Base-by-base conservation (phyloP, 2,797 vertebrate genomes). In the Alexandromys oeconomus region DNA sequence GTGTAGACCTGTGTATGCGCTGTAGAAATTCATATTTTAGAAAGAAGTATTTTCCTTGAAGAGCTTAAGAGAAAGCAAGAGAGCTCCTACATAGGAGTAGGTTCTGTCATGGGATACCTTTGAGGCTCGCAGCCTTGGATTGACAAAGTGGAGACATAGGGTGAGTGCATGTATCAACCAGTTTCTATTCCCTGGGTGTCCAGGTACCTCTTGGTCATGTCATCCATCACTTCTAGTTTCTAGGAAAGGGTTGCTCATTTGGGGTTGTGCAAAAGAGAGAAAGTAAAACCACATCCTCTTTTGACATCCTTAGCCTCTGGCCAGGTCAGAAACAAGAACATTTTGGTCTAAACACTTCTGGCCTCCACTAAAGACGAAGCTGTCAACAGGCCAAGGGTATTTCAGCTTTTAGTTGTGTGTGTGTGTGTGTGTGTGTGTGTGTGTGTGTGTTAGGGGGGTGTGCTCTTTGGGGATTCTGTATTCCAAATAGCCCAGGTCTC, bases 391-490 rank as follows among this genome's bases (percentile, higher is more conserved):
- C 5, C 48, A 87, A 31, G 3, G n/a, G 15, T 10, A 21, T 86
- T 69, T 67, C 63, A 23, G 34, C 19, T 31, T 69, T 71, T 51
- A n/a, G 2, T 69, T 31, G n/a, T 63, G 14, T 69, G 34, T 69
- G n/a, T 67, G 14, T 67, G 19, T 23, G 8, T 48, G 17, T 27
- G 19, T 61, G 12, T 65, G 27, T 65, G 34, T 69, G 6, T 40
- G 13, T 27, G 21, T 21, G n/a, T n/a, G n/a, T n/a, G n/a, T n/a
- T n/a, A n/a, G 13, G 23, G 0, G 40, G 0, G 6, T 48, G n/a
- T 31, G 40, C 23, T 40, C 57, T 54, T 48, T 6, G 67, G 8
- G 11, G 0, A 59, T 87, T 57, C n/a, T 87, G 48, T 19, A 40
- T 48, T 57, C n/a, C 57, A 87, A 40, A 27, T 25, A 9, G 27